Conservation (phyloP, 2,113 vertebrate genomes). For the Xyrauchen texanus region DNA sequence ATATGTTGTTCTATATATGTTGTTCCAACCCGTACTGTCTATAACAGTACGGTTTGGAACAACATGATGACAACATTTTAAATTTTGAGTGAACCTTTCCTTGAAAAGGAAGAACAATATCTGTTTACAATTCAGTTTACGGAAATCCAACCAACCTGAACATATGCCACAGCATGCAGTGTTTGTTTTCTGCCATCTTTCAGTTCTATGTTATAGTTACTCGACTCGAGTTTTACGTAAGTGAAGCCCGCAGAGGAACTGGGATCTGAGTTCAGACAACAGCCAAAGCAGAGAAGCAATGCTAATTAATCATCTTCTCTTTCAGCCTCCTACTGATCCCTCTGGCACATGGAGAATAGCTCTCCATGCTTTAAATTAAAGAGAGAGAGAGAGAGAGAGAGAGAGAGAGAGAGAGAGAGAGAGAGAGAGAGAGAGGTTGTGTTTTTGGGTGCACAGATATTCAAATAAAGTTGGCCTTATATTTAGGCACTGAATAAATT, state of each 20-base stretch:
- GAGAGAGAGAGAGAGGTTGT: background rate
- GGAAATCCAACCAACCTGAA: background rate
- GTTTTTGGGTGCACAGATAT: background rate
- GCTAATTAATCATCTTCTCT: conserved; percentile 67
- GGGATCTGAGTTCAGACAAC: conserved; percentile 24
- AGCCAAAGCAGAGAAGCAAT: conserved; percentile 60
- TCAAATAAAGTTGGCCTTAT: conserved; percentile 10
- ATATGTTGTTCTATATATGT: too few species aligned
- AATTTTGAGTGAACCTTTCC: background rate
- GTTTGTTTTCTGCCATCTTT: background rate
- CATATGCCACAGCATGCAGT: background rate
- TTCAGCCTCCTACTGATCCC: conserved; percentile 48
- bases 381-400: background rate
- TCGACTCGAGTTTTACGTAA: conserved; percentile 23
- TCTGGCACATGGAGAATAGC: conserved; percentile 44
- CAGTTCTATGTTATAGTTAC: background rate
- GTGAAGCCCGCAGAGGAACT: conserved; percentile 17
- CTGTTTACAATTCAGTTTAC: background rate
- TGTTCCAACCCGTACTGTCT: too few species aligned
- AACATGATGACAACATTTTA: too few species aligned
- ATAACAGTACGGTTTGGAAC: too few species aligned
- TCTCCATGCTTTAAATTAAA: conserved; percentile 21
- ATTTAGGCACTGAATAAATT: background rate
- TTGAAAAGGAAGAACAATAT: background rate
- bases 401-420: background rate